Conservation (phyloP, 2,797 vertebrate species). For the Lithobates pipiens region DNA sequence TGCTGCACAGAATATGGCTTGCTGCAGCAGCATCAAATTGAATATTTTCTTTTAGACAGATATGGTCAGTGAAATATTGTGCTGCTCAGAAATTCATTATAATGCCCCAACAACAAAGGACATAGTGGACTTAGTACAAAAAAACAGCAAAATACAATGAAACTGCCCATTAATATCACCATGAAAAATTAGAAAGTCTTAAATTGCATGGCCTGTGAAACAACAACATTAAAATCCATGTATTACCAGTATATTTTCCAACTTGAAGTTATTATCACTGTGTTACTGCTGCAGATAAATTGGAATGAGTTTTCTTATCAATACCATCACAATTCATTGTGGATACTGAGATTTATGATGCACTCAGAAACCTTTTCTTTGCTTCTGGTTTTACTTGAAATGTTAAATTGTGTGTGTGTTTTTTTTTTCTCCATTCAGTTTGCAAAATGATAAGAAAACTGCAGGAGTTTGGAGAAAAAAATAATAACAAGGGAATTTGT, state of each 20-base stretch:
- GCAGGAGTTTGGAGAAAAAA: constrained; percentile 13
- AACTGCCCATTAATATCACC: constrained; percentile 30
- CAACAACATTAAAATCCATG: constrained; percentile 27
- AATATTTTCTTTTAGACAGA: constrained; percentile 24
- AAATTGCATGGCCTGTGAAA: neutral
- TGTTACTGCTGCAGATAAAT: constrained; percentile 57
- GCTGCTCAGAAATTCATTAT: constrained; percentile 46
- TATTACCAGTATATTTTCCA: constrained; percentile 40
- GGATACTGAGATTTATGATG: constrained; percentile 37
- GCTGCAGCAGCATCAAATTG: neutral
- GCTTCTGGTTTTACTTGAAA: constrained; percentile 36
- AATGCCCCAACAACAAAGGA: constrained; percentile 29
- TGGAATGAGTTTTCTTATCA: constrained; percentile 63
- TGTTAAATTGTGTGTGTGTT: constrained; percentile 43
- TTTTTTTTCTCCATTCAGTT: constrained; percentile 57
- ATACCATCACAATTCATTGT: constrained; percentile 65
- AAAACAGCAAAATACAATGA: constrained; percentile 26
- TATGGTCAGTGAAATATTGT: constrained; percentile 28
- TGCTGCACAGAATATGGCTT: neutral
- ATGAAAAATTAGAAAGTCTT: constrained; percentile 52
- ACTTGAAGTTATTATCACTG: constrained; percentile 51
- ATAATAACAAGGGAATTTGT: constrained; percentile 29
- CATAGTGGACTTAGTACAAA: constrained; percentile 9
- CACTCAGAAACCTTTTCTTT: constrained; percentile 25
- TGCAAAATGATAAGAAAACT: constrained; percentile 48